A percentile compares a stretch with the other conserved stretches of the same genome.
Evolutionary conservation across 2,113 vertebrate species (phyloP).

Genomic region (Epinephelus lanceolatus): DNA sequence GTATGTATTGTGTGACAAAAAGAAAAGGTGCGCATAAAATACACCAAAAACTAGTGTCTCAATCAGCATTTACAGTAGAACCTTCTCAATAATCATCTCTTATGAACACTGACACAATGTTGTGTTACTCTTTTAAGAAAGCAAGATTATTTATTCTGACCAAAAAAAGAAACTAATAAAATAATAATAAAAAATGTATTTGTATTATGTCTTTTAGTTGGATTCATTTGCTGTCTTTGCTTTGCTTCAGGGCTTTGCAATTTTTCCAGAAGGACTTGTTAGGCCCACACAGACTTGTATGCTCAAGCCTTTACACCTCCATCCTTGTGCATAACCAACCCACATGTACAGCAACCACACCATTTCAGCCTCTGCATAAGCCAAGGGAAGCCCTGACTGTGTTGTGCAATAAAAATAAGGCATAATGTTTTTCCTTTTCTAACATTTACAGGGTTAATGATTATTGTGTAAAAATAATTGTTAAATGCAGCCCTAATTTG

Average conservation of each 20-base stretch:
- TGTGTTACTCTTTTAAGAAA: no score
- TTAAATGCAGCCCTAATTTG: no score
- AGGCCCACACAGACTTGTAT: slow-evolving; percentile 37
- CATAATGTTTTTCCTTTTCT: not conserved
- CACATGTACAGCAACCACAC: slow-evolving; percentile 41
- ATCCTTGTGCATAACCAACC: slow-evolving; percentile 46
- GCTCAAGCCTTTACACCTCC: slow-evolving; percentile 50
- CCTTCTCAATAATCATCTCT: not conserved
- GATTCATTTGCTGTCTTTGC: not conserved
- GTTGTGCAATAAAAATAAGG: not conserved
- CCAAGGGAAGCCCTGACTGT: slow-evolving; percentile 6
- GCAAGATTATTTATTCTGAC: not conserved
- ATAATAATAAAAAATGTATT: not conserved
- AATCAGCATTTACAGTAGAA: not conserved
- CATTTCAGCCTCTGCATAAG: slow-evolving; percentile 2
- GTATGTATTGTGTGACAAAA: not conserved
- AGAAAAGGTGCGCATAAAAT: not conserved
- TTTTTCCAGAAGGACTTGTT: slow-evolving; percentile 23
- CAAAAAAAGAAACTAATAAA: not conserved
- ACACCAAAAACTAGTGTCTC: not conserved
- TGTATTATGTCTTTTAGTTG: slow-evolving; percentile 8
- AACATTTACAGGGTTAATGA: not conserved
- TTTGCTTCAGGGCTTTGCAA: not conserved
- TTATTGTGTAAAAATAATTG: not conserved
- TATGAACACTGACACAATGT: not conserved